Evolutionary conservation across 2,888 invertebrate species (phyloP).

Genomic region (Sinelater perroti): DNA sequence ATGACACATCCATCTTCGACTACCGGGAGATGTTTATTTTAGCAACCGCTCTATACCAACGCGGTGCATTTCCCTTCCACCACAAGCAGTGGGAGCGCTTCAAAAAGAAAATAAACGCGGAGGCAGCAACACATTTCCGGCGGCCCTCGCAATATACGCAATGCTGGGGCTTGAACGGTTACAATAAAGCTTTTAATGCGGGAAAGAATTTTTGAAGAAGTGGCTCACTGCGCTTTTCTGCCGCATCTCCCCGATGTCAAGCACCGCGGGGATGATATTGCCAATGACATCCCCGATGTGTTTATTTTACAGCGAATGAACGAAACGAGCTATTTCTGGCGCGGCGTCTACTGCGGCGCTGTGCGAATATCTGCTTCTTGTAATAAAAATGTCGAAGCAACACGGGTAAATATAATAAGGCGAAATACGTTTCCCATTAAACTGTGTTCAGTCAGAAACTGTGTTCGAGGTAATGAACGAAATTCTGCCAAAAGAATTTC

Average conservation of each 20-base stretch:
- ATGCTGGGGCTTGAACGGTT: slow-evolving; percentile 31
- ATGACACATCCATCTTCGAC: slow-evolving; percentile 9
- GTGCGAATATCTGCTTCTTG: slow-evolving; percentile 26
- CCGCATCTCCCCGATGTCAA: slow-evolving; percentile 32
- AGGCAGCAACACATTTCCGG: slow-evolving; percentile 5
- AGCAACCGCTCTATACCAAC: slow-evolving; percentile 4
- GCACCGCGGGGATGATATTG: slow-evolving; percentile 37
- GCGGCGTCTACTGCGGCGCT: slow-evolving; percentile 33
- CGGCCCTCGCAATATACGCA: slow-evolving; percentile 24
- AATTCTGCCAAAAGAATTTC: too few relatives aligned
- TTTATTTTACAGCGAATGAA: slow-evolving; percentile 38
- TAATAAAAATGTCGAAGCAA: slow-evolving; percentile 13
- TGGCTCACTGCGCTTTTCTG: slow-evolving; percentile 35
- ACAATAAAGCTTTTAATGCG: slow-evolving; percentile 40
- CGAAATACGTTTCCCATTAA: slow-evolving; percentile 1
- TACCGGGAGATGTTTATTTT: slow-evolving; percentile 12
- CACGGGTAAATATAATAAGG: background rate
- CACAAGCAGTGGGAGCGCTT: slow-evolving; percentile 7
- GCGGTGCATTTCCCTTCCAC: background rate
- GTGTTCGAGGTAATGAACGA: too few relatives aligned
- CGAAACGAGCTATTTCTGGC: slow-evolving; percentile 38
- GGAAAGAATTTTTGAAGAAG: slow-evolving; percentile 35
- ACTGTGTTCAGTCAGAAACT: background rate
- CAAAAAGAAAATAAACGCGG: slow-evolving; percentile 17
- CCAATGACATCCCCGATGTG: slow-evolving; percentile 38